Evolutionary conservation across 2,888 invertebrate genomes (phyloP), one percentile per base, ranked within the genome.

Genomic region (Hyles lineata): DNA sequence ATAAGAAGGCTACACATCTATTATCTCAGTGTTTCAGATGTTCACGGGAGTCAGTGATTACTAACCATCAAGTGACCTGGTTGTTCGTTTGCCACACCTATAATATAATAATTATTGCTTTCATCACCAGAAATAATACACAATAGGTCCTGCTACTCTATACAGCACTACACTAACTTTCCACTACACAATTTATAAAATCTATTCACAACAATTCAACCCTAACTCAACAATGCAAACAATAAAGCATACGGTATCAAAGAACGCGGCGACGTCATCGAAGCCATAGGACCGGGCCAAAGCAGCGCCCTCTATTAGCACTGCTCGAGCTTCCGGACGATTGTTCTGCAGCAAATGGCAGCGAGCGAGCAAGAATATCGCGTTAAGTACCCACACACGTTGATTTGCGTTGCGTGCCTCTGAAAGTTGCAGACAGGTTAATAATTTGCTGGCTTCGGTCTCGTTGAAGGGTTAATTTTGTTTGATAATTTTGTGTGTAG

Each of bases 321-420:
- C 87, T 0, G 92, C 93, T 2, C 92, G 83, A 1, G 91, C 88
- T 78, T 94, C 93, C 0, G 93, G 90, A 0, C 93, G 83, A 75
- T 94, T 94, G 78, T 92, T 93, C 76, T 92, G 93, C 9, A 91
- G 86, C 25, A 94, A 82, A 74, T 94, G 92, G 76, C 93, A 90
- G 17, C 92, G 89, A 3, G 93, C 92, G 70, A 93, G 78, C 19
- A 93, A 82, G 75, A 94, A 94, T 0, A 87, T 85, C 0, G 90
- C 87, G 73, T 94, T 94, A 15, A 94, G 75, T 32, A 91, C 79
- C 94, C 94, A 94, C 32, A 83, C 80, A 2, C 83, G 86, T 72
- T 89, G 88, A 61, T 88, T 85, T 0, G 87, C 78, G 7, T 85
- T 79, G 23, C 92, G 87, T 0, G 93, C 87, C 77, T 91, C 94